A percentile compares a stretch with the other conserved stretches of the same genome.
phyloP scores from a whole-genome alignment of 1,140 invertebrate species.

The Drosophila mauritiana region DNA sequence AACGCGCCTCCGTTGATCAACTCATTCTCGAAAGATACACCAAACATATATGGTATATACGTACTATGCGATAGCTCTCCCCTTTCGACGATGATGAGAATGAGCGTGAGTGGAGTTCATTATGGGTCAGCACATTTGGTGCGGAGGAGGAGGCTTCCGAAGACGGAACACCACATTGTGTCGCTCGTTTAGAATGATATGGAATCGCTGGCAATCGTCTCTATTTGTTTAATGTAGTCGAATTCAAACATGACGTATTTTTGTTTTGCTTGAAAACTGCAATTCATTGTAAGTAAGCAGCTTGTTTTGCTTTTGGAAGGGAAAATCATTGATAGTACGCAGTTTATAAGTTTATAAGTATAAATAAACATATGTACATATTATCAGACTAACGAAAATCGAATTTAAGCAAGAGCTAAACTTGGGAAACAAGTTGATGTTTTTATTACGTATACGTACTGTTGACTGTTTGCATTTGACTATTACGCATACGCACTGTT shows the following conservation, averaged over 20 bases:
- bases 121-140: slow-evolving; percentile 2
- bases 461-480: too few relatives aligned
- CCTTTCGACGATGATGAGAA: not conserved
- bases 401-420: too few relatives aligned
- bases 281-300: too few relatives aligned
- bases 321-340: too few relatives aligned
- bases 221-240: not conserved
- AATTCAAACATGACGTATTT: not conserved
- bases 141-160: too few relatives aligned
- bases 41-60: too few relatives aligned
- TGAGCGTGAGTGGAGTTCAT: not conserved
- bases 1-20: not conserved
- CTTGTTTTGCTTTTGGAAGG: too few relatives aligned
- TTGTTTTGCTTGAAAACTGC: too few relatives aligned
- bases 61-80: not conserved
- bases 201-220: too few relatives aligned
- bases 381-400: not conserved
- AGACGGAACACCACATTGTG: not conserved
- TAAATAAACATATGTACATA: too few relatives aligned
- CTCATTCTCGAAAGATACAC: slow-evolving; percentile 4
- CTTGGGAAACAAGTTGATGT: not conserved
- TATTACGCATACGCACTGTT: not conserved
- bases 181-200: too few relatives aligned
- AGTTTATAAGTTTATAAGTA: too few relatives aligned
- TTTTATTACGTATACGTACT: not conserved